Evolutionary conservation across 2,888 invertebrate species (phyloP).

Genomic region (Amiota communis): DNA sequence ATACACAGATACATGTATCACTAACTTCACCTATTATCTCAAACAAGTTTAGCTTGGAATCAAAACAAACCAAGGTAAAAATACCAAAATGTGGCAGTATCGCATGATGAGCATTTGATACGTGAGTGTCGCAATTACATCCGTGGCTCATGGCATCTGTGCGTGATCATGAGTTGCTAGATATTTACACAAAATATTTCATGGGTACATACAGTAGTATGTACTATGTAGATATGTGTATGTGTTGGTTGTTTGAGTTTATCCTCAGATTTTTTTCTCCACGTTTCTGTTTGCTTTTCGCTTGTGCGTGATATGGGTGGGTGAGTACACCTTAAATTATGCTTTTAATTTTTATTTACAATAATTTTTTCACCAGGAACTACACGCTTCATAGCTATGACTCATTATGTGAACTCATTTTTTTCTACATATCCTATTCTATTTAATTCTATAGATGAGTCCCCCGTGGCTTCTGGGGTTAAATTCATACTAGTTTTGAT

Average conservation of each 20-base stretch:
- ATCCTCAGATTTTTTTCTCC: background rate
- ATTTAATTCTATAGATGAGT: too few species aligned
- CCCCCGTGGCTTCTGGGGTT: too few species aligned
- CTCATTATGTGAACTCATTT: too few species aligned
- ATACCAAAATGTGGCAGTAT: background rate
- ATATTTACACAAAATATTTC: slow-evolving; percentile 23
- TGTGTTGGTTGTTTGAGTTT: background rate
- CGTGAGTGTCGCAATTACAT: background rate
- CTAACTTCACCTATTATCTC: slow-evolving; percentile 41
- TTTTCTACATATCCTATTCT: too few species aligned
- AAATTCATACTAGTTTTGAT: too few species aligned
- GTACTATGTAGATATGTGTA: background rate
- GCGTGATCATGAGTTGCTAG: background rate
- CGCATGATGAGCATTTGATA: background rate
- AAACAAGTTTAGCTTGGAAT: slow-evolving; percentile 40
- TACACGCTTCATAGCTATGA: background rate
- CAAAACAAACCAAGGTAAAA: slow-evolving; percentile 55
- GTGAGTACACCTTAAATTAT: slow-evolving; percentile 19
- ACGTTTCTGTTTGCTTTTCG: background rate
- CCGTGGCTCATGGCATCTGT: background rate
- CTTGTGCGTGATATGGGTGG: background rate
- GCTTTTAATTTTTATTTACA: slow-evolving; percentile 22
- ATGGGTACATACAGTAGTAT: background rate
- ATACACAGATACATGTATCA: slow-evolving; percentile 23
- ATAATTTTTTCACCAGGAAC: background rate